Evolutionary conservation across 2,888 invertebrate genomes (phyloP).

Genomic region (Pachydiplax longipennis): DNA sequence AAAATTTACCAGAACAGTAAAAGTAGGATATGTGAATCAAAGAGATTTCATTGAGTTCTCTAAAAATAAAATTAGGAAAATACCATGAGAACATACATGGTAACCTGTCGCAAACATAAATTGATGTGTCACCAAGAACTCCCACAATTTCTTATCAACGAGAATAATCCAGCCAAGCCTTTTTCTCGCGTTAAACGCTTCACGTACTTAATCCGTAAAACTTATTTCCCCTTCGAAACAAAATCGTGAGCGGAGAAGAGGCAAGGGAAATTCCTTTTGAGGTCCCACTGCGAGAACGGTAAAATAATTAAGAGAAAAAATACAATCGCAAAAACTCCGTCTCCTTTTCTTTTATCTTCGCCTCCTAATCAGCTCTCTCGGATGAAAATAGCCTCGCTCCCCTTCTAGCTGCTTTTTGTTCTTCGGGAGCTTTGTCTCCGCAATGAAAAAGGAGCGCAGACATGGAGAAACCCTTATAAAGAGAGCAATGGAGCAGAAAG

Average conservation of each 20-base stretch:
- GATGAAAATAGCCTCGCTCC: background rate
- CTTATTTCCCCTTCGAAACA: too few relatives aligned
- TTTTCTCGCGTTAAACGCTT: too few relatives aligned
- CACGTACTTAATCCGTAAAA: too few relatives aligned
- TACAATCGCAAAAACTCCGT: background rate
- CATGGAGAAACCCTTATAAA: background rate
- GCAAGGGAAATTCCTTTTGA: background rate
- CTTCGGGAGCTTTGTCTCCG: background rate
- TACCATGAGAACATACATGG: too few relatives aligned
- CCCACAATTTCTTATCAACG: too few relatives aligned
- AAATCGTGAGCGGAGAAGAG: background rate
- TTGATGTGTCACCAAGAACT: too few relatives aligned
- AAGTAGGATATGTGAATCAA: too few relatives aligned
- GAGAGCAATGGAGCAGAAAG: background rate
- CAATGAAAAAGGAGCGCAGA: background rate
- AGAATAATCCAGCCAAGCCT: too few relatives aligned
- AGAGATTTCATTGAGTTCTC: too few relatives aligned
- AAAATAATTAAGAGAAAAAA: background rate
- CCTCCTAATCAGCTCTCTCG: background rate
- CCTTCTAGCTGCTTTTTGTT: background rate
- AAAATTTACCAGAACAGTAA: too few relatives aligned
- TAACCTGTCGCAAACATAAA: too few relatives aligned
- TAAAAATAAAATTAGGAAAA: too few relatives aligned
- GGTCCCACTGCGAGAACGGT: background rate
- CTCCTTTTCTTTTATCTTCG: background rate